Conservation (phyloP, 2,888 invertebrate genomes). For the Argyra leucocephala region DNA sequence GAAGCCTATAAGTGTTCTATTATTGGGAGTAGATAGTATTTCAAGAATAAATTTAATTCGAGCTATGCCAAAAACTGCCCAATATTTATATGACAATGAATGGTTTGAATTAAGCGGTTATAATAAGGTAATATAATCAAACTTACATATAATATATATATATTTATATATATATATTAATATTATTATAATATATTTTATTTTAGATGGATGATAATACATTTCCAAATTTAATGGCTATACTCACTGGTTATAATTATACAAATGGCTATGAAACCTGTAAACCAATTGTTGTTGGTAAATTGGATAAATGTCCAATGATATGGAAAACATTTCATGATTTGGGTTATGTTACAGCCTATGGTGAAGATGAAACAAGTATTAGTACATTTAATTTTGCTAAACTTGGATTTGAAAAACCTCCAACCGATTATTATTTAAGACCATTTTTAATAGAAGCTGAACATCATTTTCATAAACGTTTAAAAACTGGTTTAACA, state of each 20-base stretch:
- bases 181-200: not conserved
- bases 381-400: conserved; percentile 63
- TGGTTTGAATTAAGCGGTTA: conserved; percentile 69
- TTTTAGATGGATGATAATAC: conserved; percentile 74
- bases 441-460: conserved; percentile 62
- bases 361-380: conserved; percentile 64
- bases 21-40: conserved; percentile 78
- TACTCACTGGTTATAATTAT: conserved; percentile 58
- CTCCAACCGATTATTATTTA: conserved; percentile 75
- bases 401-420: conserved; percentile 60
- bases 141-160: not conserved
- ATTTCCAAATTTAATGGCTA: conserved; percentile 79
- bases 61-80: conserved; percentile 62
- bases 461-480: conserved; percentile 49
- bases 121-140: conserved; percentile 47
- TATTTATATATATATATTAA: conserved; percentile 7
- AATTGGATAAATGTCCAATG: conserved; percentile 60
- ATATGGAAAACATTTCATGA: conserved; percentile 68
- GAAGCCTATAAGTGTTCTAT: conserved; percentile 54
- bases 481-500: conserved; percentile 46
- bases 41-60: conserved; percentile 68
- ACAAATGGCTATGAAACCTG: conserved; percentile 45
- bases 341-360: conserved; percentile 66
- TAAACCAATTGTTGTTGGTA: conserved; percentile 45
- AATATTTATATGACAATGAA: conserved; percentile 55